phyloP scores from a whole-genome alignment of 2,113 vertebrate species.

The Scolopax mira region DNA sequence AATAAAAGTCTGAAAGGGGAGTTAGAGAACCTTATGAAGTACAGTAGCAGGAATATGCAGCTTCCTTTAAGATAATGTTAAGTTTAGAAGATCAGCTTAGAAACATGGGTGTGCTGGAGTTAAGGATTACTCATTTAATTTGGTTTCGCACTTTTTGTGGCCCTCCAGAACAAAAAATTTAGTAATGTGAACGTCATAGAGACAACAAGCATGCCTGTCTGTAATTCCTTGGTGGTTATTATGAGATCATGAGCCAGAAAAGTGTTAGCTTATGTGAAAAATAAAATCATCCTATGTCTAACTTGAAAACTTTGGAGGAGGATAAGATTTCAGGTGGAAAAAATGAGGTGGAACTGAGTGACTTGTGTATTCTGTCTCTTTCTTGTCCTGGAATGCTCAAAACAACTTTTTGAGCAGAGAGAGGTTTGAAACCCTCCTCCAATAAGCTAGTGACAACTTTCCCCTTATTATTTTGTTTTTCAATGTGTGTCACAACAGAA shows the following conservation, averaged over 20 bases:
- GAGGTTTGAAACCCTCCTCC: background rate
- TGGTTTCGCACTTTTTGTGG: background rate
- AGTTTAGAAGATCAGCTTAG: background rate
- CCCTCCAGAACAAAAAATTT: background rate
- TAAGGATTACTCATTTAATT: background rate
- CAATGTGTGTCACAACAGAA: background rate
- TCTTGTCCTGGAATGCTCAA: background rate
- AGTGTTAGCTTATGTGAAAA: background rate
- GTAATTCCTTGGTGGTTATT: background rate
- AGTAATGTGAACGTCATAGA: background rate
- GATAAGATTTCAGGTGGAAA: background rate
- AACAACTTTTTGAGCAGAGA: background rate
- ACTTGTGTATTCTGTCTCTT: background rate
- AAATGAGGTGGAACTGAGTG: background rate
- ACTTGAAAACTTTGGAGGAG: background rate
- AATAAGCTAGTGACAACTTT: background rate
- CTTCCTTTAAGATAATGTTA: background rate
- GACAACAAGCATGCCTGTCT: background rate
- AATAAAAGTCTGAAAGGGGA: background rate
- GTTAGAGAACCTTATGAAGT: background rate
- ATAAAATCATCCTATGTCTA: background rate
- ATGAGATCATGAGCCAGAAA: background rate
- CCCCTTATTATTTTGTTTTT: background rate
- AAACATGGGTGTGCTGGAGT: rapidly evolving
- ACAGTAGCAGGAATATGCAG: background rate